Evolutionary conservation across 2,113 vertebrate genomes (phyloP), one percentile per base, ranked within the genome.

Genomic region (Ctenomys sociabilis): DNA sequence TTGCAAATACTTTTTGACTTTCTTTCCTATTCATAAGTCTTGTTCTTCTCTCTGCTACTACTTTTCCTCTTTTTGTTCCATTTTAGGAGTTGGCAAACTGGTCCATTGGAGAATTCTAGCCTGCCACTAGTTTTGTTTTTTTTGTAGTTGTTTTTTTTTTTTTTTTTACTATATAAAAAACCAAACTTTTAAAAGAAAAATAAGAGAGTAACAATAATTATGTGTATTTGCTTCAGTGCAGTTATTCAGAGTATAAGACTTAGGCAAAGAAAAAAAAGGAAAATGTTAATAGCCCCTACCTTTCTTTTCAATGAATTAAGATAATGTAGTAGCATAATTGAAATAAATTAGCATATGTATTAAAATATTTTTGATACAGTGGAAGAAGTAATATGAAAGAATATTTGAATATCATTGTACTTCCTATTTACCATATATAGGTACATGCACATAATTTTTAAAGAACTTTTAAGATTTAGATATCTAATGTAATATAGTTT

Each of bases 81-180:
- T 94, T 73, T 87, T 52, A 89, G 85, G 49, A 17, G 30, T 84
- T 88, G 75, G 32, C 63, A 54, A 85, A 54, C 30, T 49, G 1
- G 26, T 8, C n/a, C 54, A 17, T 2, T 45, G 5, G 40, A 88
- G 28, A 93, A 66, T 57, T 78, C 35, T 64, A 68, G 43, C 66
- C 45, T 75, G 30, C 37, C 35, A 21, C 35, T 77, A 28, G 12
- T n/a, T n/a, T n/a, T n/a, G 11, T 93, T n/a, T 59, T 81, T 96
- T 85, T 85, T 8, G n/a, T 59, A 91, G 49, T 89, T 72, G 35
- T 28, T 86, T 70, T 88, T 94, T 88, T 64, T 49, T 49, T 49
- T 49, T 86, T 72, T 89, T 94, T 85, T 70, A 66, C 37, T 85
- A 45, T 49, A 45, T 49, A 21, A 16, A 77, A 30, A 40, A 30